A percentile compares a stretch with the other conserved stretches of the same genome.
Evolutionary conservation across 1,140 invertebrate genomes (phyloP).

Genomic region (Philotrypesis tridentata): DNA sequence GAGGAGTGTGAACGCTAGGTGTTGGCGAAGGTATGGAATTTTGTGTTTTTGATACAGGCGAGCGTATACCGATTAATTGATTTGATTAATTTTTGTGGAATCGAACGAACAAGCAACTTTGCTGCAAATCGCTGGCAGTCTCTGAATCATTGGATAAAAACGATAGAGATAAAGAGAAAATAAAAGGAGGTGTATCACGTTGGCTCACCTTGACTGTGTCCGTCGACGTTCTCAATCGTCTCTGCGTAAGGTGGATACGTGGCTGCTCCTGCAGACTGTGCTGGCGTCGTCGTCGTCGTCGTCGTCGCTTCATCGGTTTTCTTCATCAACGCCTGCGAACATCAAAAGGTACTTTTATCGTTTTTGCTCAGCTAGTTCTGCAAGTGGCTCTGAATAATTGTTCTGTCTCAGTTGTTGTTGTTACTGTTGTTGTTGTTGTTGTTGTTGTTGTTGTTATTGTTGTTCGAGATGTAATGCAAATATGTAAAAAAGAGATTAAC

Average conservation of each 20-base stretch:
- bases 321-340: constrained; percentile 66
- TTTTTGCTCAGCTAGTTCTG: neutral
- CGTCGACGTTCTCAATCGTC: constrained; percentile 65
- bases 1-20: neutral
- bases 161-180: neutral
- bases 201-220: constrained; percentile 68
- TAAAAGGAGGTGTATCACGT: neutral
- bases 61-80: too few relatives aligned
- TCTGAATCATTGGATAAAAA: neutral
- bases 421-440: neutral
- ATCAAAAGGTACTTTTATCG: constrained; percentile 24
- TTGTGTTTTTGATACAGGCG: neutral
- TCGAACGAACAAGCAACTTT: too few relatives aligned
- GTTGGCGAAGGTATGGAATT: neutral
- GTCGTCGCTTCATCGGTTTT: constrained; percentile 63
- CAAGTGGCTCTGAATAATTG: neutral
- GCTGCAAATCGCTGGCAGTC: too few relatives aligned
- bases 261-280: neutral
- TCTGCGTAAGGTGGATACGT: constrained; percentile 58
- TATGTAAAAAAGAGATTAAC: constrained; percentile 6
- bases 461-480: neutral
- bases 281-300: constrained; percentile 40
- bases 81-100: too few relatives aligned
- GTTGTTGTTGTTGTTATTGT: neutral
- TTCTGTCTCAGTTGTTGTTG: too few relatives aligned